phyloP scores from a whole-genome alignment of 2,113 vertebrate genomes.

The Clarias gariepinus region DNA sequence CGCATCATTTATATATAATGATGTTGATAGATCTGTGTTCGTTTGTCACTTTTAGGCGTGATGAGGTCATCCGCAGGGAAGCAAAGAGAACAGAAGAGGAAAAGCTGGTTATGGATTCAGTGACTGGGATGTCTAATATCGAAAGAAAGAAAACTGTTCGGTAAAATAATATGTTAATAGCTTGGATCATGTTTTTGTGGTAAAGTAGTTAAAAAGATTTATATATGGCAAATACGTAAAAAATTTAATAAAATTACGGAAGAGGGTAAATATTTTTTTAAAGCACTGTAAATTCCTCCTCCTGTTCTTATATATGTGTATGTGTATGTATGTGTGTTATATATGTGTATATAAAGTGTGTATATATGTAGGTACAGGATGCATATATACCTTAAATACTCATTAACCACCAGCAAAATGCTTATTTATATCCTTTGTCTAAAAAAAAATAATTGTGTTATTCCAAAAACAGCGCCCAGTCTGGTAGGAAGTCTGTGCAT shows the following conservation, averaged over 20 bases:
- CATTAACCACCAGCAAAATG: background rate
- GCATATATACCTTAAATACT: background rate
- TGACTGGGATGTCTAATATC: constrained; percentile 47
- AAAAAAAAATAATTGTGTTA: background rate
- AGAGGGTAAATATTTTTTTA: too few relatives aligned
- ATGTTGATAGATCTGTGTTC: background rate
- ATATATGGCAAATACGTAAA: too few relatives aligned
- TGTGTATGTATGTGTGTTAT: too few relatives aligned
- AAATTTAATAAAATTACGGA: too few relatives aligned
- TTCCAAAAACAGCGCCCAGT: constrained; percentile 38
- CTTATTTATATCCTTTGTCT: background rate
- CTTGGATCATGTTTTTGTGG: background rate
- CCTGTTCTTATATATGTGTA: too few relatives aligned
- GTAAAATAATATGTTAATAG: constrained; percentile 55
- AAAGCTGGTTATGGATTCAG: constrained; percentile 56
- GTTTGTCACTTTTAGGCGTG: constrained; percentile 59
- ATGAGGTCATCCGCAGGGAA: constrained; percentile 69
- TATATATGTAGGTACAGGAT: too few relatives aligned
- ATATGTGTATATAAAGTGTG: background rate
- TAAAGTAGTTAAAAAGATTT: background rate
- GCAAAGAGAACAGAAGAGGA: constrained; percentile 52
- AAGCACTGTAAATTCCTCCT: too few relatives aligned
- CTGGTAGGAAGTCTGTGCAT: constrained; percentile 43
- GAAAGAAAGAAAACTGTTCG: constrained; percentile 13
- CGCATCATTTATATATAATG: background rate